A percentile compares a stretch with the other conserved stretches of the same genome.
Conservation (phyloP, 30 jellyfish, hydroid and myxozoan genomes). For the Aurelia sp. region DNA sequence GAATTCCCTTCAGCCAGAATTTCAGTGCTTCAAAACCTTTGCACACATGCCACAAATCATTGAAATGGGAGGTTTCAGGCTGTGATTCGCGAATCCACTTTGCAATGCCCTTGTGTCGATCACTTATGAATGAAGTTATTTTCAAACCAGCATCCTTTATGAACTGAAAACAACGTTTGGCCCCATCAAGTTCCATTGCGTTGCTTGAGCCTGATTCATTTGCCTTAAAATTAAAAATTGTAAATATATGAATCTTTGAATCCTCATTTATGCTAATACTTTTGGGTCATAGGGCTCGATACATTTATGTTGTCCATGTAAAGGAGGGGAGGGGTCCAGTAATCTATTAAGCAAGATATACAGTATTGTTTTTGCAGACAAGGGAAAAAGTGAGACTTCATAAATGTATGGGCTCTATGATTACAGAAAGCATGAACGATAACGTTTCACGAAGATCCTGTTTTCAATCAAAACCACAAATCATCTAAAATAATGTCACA, state of each 20-base stretch:
- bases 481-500: too few relatives aligned
- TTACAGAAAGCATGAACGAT: too few relatives aligned
- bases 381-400: too few relatives aligned
- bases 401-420: too few relatives aligned
- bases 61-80: conserved; percentile 28
- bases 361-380: too few relatives aligned
- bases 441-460: too few relatives aligned
- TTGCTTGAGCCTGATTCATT: conserved; percentile 44
- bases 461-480: too few relatives aligned
- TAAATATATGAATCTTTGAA: not conserved
- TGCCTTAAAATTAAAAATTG: not conserved
- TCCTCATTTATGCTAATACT: too few relatives aligned
- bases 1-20: conserved; percentile 36
- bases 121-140: conserved; percentile 20
- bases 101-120: conserved; percentile 49
- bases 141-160: conserved; percentile 22
- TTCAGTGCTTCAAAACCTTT: not conserved
- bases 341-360: too few relatives aligned
- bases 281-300: too few relatives aligned
- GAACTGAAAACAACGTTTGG: conserved; percentile 1
- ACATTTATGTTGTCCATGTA: too few relatives aligned
- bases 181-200: conserved; percentile 23
- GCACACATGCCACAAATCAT: conserved; percentile 48
- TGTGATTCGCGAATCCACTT: conserved; percentile 41
- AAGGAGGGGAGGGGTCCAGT: too few relatives aligned